Conservation (phyloP, 2,888 invertebrate species). For the Thera obeliscata region DNA sequence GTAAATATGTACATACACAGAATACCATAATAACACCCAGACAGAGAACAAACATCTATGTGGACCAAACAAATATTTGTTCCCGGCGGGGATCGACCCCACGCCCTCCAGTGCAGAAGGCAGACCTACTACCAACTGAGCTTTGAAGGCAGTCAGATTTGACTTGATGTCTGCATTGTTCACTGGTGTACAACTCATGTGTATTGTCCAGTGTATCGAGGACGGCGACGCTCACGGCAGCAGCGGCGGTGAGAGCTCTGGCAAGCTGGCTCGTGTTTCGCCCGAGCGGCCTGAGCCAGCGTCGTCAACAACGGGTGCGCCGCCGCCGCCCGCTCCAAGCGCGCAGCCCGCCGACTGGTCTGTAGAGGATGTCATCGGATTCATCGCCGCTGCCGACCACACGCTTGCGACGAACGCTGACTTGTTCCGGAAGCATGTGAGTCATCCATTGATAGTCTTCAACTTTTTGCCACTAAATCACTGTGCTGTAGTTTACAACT, state of each 20-base stretch:
- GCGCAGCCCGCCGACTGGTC: slow-evolving; percentile 93
- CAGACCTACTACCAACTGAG: no score
- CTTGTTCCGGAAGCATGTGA: slow-evolving; percentile 95
- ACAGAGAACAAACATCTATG: no score
- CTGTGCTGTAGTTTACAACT: no score
- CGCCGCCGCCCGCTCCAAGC: slow-evolving; percentile 65
- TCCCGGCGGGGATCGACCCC: no score
- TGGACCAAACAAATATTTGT: no score
- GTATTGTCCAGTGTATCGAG: slow-evolving; percentile 40
- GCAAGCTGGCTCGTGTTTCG: slow-evolving; percentile 75
- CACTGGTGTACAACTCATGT: neutral
- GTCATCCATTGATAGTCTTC: slow-evolving; percentile 58
- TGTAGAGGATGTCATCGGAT: slow-evolving; percentile 96
- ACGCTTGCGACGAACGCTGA: slow-evolving; percentile 94
- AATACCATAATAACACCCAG: no score
- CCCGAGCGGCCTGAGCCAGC: slow-evolving; percentile 88
- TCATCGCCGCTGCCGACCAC: slow-evolving; percentile 93
- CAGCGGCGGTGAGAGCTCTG: slow-evolving; percentile 39
- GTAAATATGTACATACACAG: no score
- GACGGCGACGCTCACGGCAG: slow-evolving; percentile 47
- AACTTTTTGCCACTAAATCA: no score
- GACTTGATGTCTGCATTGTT: no score
- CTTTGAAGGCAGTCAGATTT: no score
- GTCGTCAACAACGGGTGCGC: slow-evolving; percentile 86
- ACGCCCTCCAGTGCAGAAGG: no score